Conservation (phyloP, 2,888 invertebrate species). For the Tholera decimalis region DNA sequence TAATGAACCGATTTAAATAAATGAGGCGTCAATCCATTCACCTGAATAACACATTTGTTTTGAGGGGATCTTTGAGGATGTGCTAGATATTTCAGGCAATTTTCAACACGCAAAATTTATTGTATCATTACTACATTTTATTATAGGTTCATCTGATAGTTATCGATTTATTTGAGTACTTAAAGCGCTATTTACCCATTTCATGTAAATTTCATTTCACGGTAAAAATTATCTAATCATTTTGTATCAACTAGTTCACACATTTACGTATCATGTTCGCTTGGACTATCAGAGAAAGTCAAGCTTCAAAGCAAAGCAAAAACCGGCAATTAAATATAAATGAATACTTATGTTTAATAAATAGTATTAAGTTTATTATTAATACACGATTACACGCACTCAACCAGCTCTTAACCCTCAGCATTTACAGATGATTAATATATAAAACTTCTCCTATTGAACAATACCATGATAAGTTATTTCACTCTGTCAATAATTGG, state of each 20-base stretch:
- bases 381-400: too few species aligned
- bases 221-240: background rate
- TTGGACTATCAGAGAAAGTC: too few species aligned
- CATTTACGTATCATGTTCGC: too few species aligned
- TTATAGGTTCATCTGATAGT: background rate
- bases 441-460: too few species aligned
- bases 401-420: too few species aligned
- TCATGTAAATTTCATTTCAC: background rate
- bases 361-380: too few species aligned
- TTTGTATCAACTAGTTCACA: background rate
- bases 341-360: too few species aligned
- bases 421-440: too few species aligned
- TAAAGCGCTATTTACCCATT: background rate
- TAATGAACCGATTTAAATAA: conserved; percentile 56
- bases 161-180: background rate
- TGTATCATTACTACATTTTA: background rate
- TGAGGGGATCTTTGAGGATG: conserved; percentile 17
- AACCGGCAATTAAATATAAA: too few species aligned
- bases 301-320: too few species aligned
- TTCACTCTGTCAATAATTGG: too few species aligned
- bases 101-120: background rate
- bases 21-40: conserved; percentile 56
- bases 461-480: too few species aligned
- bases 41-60: conserved; percentile 44
- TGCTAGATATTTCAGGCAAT: conserved; percentile 2